A percentile compares a stretch with the other conserved stretches of the same genome.
These are phyloP conservation scores for Spodoptera frugiperda DNA, from an alignment of 1,140 invertebrate species.

Conservation along the genomic window DNA sequence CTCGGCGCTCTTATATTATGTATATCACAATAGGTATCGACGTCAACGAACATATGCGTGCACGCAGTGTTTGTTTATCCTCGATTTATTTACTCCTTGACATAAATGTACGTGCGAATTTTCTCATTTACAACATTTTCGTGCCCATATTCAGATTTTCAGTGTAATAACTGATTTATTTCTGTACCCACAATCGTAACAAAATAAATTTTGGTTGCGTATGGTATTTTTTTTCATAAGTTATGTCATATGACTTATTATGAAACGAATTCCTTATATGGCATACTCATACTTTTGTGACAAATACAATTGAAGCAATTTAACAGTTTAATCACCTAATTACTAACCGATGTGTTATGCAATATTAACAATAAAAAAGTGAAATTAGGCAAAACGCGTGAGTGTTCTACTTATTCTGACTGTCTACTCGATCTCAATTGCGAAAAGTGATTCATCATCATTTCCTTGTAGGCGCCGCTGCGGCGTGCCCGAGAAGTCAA, in stretches of 20 bases:
- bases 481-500: conserved; percentile 62
- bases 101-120: conserved; percentile 53
- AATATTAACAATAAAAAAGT: conserved; percentile 62
- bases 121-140: conserved; percentile 23
- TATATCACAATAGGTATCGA: conserved; percentile 26
- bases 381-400: conserved; percentile 74
- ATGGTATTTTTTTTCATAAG: not conserved
- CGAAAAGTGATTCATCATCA: conserved; percentile 71
- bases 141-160: not conserved
- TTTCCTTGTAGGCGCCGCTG: conserved; percentile 62
- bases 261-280: not conserved
- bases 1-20: not conserved
- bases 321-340: conserved; percentile 22
- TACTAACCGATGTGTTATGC: conserved; percentile 43
- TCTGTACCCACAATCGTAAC: not conserved
- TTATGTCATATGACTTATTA: not conserved
- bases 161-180: not conserved
- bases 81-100: conserved; percentile 59
- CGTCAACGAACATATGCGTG: conserved; percentile 42
- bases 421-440: conserved; percentile 71
- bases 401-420: conserved; percentile 67
- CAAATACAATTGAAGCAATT: not conserved
- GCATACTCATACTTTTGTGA: not conserved
- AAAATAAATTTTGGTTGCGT: not conserved
- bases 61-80: conserved; percentile 55